phyloP scores from a whole-genome alignment of 2,113 vertebrate species.

The Rhizomys pruinosus region DNA sequence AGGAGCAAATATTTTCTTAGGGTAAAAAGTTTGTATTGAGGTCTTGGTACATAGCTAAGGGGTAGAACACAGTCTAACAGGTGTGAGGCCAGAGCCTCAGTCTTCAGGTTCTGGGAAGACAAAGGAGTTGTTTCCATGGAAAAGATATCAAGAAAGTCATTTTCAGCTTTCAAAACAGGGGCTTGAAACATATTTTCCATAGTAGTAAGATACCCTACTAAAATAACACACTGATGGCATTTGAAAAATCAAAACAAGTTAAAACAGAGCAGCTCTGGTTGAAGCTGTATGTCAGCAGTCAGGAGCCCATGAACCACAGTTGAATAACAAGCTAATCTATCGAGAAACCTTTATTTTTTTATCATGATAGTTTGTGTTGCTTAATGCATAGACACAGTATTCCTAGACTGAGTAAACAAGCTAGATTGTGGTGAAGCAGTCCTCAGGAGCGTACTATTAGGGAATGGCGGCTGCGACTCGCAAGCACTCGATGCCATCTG shows the following conservation, averaged over 20 bases:
- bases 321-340: conserved; percentile 25
- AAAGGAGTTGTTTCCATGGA: neutral
- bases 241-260: conserved; percentile 20
- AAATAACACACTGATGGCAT: conserved; percentile 28
- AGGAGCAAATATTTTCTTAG: neutral
- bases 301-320: neutral
- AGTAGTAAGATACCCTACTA: neutral
- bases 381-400: neutral
- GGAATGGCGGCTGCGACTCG: no score
- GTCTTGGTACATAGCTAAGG: neutral
- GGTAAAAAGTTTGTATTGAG: neutral
- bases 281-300: neutral
- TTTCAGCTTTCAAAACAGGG: neutral
- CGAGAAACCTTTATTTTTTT: neutral
- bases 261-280: conserved; percentile 14
- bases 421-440: no score
- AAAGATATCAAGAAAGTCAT: neutral
- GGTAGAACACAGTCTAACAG: neutral
- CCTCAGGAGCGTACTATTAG: no score
- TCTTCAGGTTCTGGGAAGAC: neutral
- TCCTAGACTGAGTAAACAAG: conserved; percentile 8
- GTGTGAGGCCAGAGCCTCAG: neutral
- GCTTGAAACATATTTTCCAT: neutral
- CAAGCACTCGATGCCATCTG: no score
- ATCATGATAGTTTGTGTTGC: conserved; percentile 37